phyloP scores from a whole-genome alignment of 2,113 vertebrate genomes.

The Protomyctophum bolini region DNA sequence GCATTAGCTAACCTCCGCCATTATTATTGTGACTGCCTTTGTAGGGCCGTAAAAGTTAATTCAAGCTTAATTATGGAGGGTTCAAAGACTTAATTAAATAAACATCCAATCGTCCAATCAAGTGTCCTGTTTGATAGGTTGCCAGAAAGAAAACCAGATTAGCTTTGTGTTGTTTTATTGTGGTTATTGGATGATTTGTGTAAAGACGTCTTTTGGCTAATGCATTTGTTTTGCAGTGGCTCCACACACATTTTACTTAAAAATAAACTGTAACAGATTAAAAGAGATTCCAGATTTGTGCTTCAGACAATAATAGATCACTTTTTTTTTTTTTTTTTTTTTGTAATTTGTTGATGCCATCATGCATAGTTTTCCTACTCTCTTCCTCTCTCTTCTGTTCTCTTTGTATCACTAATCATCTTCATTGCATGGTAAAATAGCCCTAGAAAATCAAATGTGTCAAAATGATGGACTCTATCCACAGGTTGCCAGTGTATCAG shows the following conservation, averaged over 20 bases:
- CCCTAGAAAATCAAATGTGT: slow-evolving; percentile 15
- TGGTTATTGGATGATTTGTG: slow-evolving; percentile 22
- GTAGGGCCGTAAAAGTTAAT: background rate
- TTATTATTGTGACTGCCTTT: slow-evolving; percentile 5
- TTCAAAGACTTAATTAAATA: slow-evolving; percentile 36
- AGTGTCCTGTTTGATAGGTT: slow-evolving; percentile 40
- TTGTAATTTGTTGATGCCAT: background rate
- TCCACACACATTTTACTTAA: slow-evolving; percentile 8
- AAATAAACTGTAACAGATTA: slow-evolving; percentile 1
- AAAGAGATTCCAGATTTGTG: slow-evolving; percentile 2
- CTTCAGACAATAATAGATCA: slow-evolving; percentile 1
- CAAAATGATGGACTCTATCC: slow-evolving; percentile 15
- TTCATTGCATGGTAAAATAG: slow-evolving; percentile 7
- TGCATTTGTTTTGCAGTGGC: slow-evolving; percentile 36
- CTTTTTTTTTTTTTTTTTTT: background rate
- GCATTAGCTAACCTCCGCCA: background rate
- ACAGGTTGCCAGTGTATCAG: slow-evolving; percentile 16
- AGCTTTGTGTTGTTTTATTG: slow-evolving; percentile 26
- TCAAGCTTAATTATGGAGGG: slow-evolving; percentile 22
- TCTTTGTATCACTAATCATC: background rate
- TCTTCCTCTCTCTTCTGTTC: background rate
- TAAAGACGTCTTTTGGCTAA: slow-evolving; percentile 30
- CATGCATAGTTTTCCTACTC: too few species aligned
- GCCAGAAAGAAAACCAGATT: slow-evolving; percentile 21
- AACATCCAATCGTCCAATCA: background rate